Evolutionary conservation across 1,140 invertebrate genomes (phyloP).

Genomic region (Leptinotarsa defecta): DNA sequence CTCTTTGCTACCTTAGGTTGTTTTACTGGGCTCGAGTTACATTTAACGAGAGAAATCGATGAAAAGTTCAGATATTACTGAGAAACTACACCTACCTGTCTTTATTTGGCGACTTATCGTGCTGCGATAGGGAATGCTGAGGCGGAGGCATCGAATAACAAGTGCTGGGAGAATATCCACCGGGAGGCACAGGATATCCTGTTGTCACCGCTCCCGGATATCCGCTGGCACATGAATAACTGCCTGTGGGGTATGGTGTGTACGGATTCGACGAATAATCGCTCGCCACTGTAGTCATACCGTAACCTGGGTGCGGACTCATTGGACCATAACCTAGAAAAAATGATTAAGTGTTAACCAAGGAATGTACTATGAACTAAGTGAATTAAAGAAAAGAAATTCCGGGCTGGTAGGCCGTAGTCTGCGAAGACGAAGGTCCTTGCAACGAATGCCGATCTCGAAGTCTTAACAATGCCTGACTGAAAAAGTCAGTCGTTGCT

Average conservation of each 20-base stretch:
- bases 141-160: slow-evolving; percentile 86
- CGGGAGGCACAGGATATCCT: slow-evolving; percentile 62
- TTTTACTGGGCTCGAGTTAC: not conserved
- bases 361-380: no score
- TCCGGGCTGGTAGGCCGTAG: no score
- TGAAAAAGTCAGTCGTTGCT: no score
- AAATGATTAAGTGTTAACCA: no score
- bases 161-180: slow-evolving; percentile 72
- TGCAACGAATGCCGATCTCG: no score
- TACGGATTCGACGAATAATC: slow-evolving; percentile 79
- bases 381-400: no score
- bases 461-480: no score
- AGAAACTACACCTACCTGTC: slow-evolving; percentile 59
- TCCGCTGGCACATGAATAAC: slow-evolving; percentile 67
- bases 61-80: not conserved
- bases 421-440: no score
- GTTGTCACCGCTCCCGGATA: slow-evolving; percentile 69
- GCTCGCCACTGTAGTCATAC: slow-evolving; percentile 72
- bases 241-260: slow-evolving; percentile 59
- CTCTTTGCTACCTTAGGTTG: no score
- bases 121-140: slow-evolving; percentile 68
- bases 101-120: slow-evolving; percentile 71
- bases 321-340: slow-evolving; percentile 74
- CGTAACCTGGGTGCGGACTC: slow-evolving; percentile 82
- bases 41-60: not conserved